Evolutionary conservation across 2,113 vertebrate genomes (phyloP).

Genomic region (Chionis minor): DNA sequence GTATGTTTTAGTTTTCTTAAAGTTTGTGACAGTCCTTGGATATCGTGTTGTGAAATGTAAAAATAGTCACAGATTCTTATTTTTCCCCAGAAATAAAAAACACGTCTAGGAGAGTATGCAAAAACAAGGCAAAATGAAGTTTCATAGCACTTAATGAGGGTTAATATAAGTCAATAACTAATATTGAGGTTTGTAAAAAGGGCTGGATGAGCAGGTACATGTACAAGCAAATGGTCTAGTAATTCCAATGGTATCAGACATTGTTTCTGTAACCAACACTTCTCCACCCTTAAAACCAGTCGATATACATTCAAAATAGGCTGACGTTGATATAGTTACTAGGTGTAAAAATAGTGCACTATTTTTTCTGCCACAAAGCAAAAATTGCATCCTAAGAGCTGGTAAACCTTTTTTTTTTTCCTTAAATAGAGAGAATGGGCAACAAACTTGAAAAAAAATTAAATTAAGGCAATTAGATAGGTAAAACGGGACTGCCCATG

Average conservation of each 20-base stretch:
- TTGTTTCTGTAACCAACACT: conserved; percentile 63
- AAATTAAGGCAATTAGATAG: conserved; percentile 83
- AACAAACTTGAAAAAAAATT: conserved; percentile 68
- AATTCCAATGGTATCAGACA: conserved; percentile 55
- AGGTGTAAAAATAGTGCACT: conserved; percentile 79
- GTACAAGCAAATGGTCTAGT: conserved; percentile 46
- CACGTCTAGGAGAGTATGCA: conserved; percentile 63
- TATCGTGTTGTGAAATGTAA: conserved; percentile 79
- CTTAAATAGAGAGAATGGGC: conserved; percentile 73
- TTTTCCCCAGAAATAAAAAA: conserved; percentile 73
- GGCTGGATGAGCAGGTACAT: conserved; percentile 49
- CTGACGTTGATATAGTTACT: conserved; percentile 73
- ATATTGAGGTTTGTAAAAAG: conserved; percentile 60
- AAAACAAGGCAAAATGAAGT: conserved; percentile 77
- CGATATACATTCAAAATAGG: conserved; percentile 83
- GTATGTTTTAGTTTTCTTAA: conserved; percentile 78
- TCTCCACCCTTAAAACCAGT: conserved; percentile 61
- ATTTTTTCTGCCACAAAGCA: conserved; percentile 74
- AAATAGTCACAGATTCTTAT: conserved; percentile 71
- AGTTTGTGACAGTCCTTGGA: conserved; percentile 71
- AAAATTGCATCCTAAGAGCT: conserved; percentile 80
- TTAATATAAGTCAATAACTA: conserved; percentile 66
- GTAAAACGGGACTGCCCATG: conserved; percentile 64
- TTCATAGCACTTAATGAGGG: conserved; percentile 77
- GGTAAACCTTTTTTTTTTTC: conserved; percentile 67